A percentile compares a stretch with the other conserved stretches of the same genome.
phyloP scores from a whole-genome alignment of 2,113 vertebrate species.

The Pseudorhombus dupliciocellatus region DNA sequence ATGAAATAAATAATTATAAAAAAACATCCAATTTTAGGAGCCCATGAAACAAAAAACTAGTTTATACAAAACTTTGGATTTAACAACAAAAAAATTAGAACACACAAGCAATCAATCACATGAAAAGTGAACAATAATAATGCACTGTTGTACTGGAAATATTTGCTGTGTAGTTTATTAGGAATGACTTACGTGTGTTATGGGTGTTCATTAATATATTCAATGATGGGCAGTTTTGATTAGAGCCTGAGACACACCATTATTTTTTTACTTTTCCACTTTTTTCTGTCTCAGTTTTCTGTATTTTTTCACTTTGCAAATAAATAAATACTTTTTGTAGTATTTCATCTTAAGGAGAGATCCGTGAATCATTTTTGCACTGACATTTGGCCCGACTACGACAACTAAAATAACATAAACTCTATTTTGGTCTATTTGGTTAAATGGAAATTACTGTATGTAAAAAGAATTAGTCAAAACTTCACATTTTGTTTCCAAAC shows the following conservation, averaged over 20 bases:
- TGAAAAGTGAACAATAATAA: conserved; percentile 50
- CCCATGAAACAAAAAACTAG: conserved; percentile 75
- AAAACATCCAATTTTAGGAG: conserved; percentile 84
- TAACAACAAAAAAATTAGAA: conserved; percentile 74
- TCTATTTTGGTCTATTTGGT: conserved; percentile 72
- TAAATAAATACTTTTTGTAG: conserved; percentile 61
- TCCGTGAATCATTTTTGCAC: conserved; percentile 38
- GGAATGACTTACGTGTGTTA: conserved; percentile 40
- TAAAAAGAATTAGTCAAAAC: conserved; percentile 77
- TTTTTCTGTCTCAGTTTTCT: conserved; percentile 46
- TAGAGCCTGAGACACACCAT: conserved; percentile 52
- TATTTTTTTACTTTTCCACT: background rate
- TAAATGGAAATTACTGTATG: conserved; percentile 68
- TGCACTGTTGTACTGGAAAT: conserved; percentile 38
- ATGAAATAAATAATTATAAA: conserved; percentile 95
- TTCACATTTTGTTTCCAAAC: conserved; percentile 81
- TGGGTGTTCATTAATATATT: conserved; percentile 47
- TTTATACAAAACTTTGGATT: conserved; percentile 93
- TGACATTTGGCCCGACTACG: conserved; percentile 43
- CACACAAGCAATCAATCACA: conserved; percentile 59
- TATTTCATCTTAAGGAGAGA: conserved; percentile 43
- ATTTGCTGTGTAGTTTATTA: conserved; percentile 53
- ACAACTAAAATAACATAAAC: conserved; percentile 50
- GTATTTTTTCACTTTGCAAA: conserved; percentile 49
- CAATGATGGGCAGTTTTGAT: conserved; percentile 36